Base-by-base conservation (phyloP, 2,113 vertebrate genomes). In the Aspiorhynchus laticeps region DNA sequence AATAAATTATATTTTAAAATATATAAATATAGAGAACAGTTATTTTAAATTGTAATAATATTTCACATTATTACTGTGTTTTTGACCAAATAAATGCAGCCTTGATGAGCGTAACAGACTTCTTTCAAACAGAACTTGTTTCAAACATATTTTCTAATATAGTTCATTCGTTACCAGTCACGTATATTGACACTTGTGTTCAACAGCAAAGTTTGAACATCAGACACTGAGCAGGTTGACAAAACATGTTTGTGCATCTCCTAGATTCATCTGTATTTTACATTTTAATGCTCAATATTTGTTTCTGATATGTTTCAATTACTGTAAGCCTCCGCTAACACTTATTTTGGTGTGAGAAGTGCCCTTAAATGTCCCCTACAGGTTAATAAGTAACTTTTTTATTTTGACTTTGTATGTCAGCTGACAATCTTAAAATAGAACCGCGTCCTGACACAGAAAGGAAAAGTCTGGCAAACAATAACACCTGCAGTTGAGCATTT, bases 371-470 rank as follows among this genome's bases (percentile, higher is more conserved):
- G 26, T 67, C 41, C 28, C 19, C 41, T 83, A n/a, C 43, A 71
- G n/a, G 63, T 71, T 83, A 83, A 67, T 19, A 11, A 69, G 19
- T 86, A n/a, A 63, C 80, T 87, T 51, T 21, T 48, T 17, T 51
- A 19, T 24, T 21, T 53, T 69, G 26, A 26, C 33, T 79, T 80
- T n/a, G 17, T 6, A 38, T 75, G n/a, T n/a, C 31, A 5, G 48
- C 24, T 61, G 21, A 36, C 67, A 38, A 28, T 65, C 71, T 76
- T 61, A 43, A 33, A 73, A 69, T 15, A 81, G 21, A n/a, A 33
- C 17, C 51, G 43, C 26, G 17, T n/a, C 9, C 11, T 51, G 36
- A 80, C 36, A 46, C 38, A 36, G n/a, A n/a, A 43, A 36, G 61
- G 17, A 17, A 75, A 56, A 81, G 59, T 21, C 10, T 59, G 31